These are phyloP conservation scores for Thera britannica DNA, from an alignment of 2,888 invertebrate genomes.

Conservation along the genomic window DNA sequence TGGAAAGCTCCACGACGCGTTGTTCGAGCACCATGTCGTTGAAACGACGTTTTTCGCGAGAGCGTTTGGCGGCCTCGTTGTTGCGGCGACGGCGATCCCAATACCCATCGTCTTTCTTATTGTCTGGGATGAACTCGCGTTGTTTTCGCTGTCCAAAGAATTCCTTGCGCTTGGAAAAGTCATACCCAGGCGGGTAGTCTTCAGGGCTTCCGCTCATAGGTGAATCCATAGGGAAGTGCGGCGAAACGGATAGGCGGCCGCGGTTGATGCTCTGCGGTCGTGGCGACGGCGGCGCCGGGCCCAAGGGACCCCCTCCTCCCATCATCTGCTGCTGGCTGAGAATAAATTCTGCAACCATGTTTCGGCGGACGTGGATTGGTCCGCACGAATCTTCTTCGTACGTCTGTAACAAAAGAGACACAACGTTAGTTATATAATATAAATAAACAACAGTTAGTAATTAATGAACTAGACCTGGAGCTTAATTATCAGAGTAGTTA, in stretches of 20 bases:
- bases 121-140: conserved; percentile 98
- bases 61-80: conserved; percentile 98
- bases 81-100: conserved; percentile 98
- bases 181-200: conserved; percentile 81
- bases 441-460: background rate
- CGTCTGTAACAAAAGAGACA: conserved; percentile 77
- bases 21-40: conserved; percentile 99
- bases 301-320: conserved; percentile 68
- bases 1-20: conserved; percentile 96
- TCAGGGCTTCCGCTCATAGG: conserved; percentile 58
- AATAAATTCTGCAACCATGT: conserved; percentile 95
- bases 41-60: conserved; percentile 97
- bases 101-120: conserved; percentile 98
- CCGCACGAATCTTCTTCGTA: conserved; percentile 80
- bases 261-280: conserved; percentile 68
- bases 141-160: conserved; percentile 96
- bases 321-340: conserved; percentile 88
- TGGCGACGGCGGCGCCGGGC: conserved; percentile 69
- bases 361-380: conserved; percentile 86
- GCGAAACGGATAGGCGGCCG: conserved; percentile 74
- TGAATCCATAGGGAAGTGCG: conserved; percentile 80
- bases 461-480: too few species aligned
- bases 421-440: conserved; percentile 60
- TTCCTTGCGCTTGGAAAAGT: conserved; percentile 90
- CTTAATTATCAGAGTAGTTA: too few species aligned